Base-by-base conservation (phyloP, 2,797 vertebrate species). In the Spea hammondii region DNA sequence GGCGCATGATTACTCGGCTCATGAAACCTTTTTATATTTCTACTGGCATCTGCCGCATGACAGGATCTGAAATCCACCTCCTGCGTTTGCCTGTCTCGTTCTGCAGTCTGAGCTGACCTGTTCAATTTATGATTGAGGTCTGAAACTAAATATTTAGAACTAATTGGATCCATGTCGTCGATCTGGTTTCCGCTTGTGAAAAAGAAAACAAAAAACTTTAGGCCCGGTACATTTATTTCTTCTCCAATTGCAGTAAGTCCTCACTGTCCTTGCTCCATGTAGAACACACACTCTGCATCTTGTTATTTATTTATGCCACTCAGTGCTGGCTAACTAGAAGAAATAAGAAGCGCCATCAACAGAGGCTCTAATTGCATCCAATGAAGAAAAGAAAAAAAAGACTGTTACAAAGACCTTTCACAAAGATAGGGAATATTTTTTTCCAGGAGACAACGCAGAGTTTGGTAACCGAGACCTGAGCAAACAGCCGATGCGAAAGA, bases 21-120 rank as follows among this genome's bases (percentile, higher is more conserved):
- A 32, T 53, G 44, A 64, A 69, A 45, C 13, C 57, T 48, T 48
- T 57, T 47, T 12, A 8, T 17, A 32, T 9, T 6, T 55, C 5
- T 68, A 10, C n/a, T 70, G 17, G 14, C 54, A 48, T 10, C 62
- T 66, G 62, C n/a, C 50, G 14, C 62, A 71, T 54, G 69, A 32
- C 11, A 68, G 45, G 47, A 65, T 69, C 14, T 73, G 53, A 62
- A 32, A 77, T 69, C 79, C 79, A 77, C 64, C 79, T 81, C 74
- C 53, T 64, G 75, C 11, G 45, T 76, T 51, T 66, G 57, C 72
- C 76, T 70, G 32, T 14, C 46, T n/a, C 53, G 14, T 54, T 71
- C 72, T 45, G 6, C 48, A 67, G 46, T 65, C 13, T 12, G 53
- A 48, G 62, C 46, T 70, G 45, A 65, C 49, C 44, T 11, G 53